Evolutionary conservation across 1,140 invertebrate species (phyloP), one percentile per base, ranked within the genome.

Genomic region (Ladona fulva): DNA sequence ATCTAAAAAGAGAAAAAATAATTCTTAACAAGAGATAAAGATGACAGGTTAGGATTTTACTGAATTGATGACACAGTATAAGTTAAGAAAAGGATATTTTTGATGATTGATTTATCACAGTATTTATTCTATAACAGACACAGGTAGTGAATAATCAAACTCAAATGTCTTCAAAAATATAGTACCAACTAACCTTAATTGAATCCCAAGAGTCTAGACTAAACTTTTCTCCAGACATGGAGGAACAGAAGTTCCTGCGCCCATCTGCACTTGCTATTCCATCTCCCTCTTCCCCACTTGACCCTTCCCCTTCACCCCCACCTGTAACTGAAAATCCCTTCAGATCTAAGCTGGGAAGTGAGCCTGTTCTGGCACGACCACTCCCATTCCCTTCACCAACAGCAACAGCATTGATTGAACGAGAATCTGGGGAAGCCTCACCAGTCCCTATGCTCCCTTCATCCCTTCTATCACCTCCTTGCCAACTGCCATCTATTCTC

Each of bases 341-440:
- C 77, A 87, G 83, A 83, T 88, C 86, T 78, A 88, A 83, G 80
- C 86, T 88, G 76, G 85, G 85, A 78, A 88, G 84, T 76, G 86
- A 88, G 79, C 84, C 84, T 79, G 86, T 86, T 78, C 86, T 66
- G 3, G 16, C 52, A 16, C 52, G 14, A 66, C 52, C 52, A 19
- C 3, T 22, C 12, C 14, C 16, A 66, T 66, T 66, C 3, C 52
- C 52, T 22, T 66, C 52, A 19, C 52, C 52, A 22, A 66, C n/a
- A 19, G 52, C 52, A 3, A 66, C 52, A 19, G 52, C 52, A 66
- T 66, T 66, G 3, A 66, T 66, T 6, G 80, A 81, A 84, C 84
- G 79, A 87, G 82, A 80, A 82, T 80, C 79, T 82, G 83, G 10
- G 81, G 74, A 76, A 81, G 78, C 76, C n/a, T 66, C 52, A 5